phyloP scores from a whole-genome alignment of 2,113 vertebrate species.

The Hassar affinis region DNA sequence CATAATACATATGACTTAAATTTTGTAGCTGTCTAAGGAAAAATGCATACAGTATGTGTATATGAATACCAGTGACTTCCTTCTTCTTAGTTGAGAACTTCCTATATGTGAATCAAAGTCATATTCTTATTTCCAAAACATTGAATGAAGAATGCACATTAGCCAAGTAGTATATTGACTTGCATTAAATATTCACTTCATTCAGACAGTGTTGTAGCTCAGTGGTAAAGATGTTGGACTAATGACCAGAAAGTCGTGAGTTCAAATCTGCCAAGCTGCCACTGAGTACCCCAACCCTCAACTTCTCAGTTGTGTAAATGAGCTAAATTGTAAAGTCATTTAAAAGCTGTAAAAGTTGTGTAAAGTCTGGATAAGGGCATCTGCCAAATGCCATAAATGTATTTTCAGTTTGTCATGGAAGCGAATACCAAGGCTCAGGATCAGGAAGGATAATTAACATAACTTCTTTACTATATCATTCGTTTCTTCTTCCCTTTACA shows the following conservation, averaged over 20 bases:
- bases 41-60: background rate
- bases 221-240: too few species aligned
- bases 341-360: too few species aligned
- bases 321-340: too few species aligned
- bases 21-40: background rate
- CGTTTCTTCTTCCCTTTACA: conserved; percentile 61
- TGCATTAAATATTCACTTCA: background rate
- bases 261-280: too few species aligned
- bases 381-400: too few species aligned
- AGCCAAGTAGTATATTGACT: background rate
- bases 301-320: too few species aligned
- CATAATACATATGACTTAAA: background rate
- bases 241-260: too few species aligned
- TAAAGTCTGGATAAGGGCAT: too few species aligned
- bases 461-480: background rate
- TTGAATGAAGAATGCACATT: background rate
- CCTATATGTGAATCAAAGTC: background rate
- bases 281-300: too few species aligned
- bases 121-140: background rate
- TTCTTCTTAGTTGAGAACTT: background rate
- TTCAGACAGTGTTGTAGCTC: too few species aligned
- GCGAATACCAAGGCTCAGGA: background rate
- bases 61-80: background rate
- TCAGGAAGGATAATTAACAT: conserved; percentile 24
- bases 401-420: background rate